phyloP scores from a whole-genome alignment of 2,888 invertebrate genomes.

The Andrena bucephala region DNA sequence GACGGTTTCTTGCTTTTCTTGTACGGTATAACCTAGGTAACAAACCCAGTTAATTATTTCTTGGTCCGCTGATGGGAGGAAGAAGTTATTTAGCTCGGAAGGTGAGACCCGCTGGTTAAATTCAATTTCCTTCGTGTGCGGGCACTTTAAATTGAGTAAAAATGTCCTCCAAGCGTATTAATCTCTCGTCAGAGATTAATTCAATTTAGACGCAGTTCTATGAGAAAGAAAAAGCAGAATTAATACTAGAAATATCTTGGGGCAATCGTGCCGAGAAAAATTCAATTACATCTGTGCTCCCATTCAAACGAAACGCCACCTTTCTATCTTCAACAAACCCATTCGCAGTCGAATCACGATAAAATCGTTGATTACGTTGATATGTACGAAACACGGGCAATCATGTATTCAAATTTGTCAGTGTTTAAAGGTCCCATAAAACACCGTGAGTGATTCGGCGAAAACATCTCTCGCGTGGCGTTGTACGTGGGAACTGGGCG shows the following conservation, averaged over 20 bases:
- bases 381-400: not conserved
- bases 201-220: no score
- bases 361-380: not conserved
- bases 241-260: no score
- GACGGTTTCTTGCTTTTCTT: not conserved
- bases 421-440: not conserved
- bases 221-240: no score
- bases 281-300: not conserved
- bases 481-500: not conserved
- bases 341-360: not conserved
- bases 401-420: conserved; percentile 1
- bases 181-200: no score
- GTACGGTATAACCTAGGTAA: not conserved
- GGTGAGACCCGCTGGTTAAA: no score
- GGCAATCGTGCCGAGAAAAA: no score
- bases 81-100: not conserved
- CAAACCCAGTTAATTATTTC: not conserved
- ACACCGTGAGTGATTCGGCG: not conserved
- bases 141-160: no score
- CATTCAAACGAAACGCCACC: not conserved
- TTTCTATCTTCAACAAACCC: not conserved
- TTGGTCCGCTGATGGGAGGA: not conserved
- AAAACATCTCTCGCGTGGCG: not conserved
- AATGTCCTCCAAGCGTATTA: no score
- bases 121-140: no score